Evolutionary conservation across 2,113 vertebrate species (phyloP).

Genomic region (Cisticola juncidis): DNA sequence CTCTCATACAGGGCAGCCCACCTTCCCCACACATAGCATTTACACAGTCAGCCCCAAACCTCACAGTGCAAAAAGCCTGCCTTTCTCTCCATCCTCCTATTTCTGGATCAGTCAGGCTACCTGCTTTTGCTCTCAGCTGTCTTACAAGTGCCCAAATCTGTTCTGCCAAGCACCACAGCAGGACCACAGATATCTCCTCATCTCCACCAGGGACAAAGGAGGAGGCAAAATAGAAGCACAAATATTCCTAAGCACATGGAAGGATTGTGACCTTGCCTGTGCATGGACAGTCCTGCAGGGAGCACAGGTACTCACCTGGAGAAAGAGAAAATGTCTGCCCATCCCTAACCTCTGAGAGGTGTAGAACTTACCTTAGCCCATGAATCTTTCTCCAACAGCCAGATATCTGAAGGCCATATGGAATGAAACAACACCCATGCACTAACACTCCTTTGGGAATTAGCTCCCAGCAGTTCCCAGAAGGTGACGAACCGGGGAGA

Average conservation of each 20-base stretch:
- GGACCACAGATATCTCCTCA: background rate
- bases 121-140: background rate
- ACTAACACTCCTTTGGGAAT: background rate
- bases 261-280: rapidly evolving
- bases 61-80: background rate
- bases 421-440: background rate
- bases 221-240: background rate
- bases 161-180: background rate
- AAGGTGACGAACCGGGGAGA: background rate
- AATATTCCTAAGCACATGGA: background rate
- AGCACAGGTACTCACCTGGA: background rate
- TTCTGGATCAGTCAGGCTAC: background rate
- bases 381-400: background rate
- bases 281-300: background rate
- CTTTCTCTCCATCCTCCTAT: background rate
- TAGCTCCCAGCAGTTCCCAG: background rate
- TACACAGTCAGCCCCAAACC: background rate
- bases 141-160: background rate
- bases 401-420: background rate
- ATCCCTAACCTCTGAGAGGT: background rate
- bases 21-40: background rate
- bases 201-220: background rate
- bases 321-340: background rate
- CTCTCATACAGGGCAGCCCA: background rate
- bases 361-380: background rate